Percentiles rank a stretch among this genome's conserved stretches.
These are phyloP conservation scores for Mormyrops boulengeri DNA, from an alignment of 2,797 vertebrate species.

Conservation along the genomic window DNA sequence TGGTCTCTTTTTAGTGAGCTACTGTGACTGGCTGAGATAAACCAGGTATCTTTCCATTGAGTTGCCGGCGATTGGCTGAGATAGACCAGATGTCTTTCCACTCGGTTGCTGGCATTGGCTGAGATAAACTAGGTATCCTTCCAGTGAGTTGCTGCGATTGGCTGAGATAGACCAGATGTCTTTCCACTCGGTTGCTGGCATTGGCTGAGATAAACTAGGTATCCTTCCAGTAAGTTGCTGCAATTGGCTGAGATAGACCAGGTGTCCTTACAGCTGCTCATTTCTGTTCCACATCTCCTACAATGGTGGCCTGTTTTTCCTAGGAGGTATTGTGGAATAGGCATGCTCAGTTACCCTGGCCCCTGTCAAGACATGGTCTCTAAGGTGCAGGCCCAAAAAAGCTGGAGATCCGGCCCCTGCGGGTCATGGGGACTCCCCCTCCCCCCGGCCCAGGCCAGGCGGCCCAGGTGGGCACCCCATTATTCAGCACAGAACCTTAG, in stretches of 20 bases:
- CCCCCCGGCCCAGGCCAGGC: constrained; percentile 33
- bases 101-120: background rate
- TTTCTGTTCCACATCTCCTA: background rate
- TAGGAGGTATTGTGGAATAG: background rate
- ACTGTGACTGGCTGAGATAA: background rate
- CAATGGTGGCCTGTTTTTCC: background rate
- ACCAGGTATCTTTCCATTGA: background rate
- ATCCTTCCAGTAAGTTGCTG: background rate
- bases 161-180: background rate
- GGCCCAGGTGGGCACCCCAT: constrained; percentile 35
- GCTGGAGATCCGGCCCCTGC: background rate
- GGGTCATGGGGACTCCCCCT: constrained; percentile 46
- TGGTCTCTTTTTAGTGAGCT: background rate
- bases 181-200: background rate
- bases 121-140: background rate
- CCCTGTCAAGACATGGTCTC: background rate
- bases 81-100: background rate
- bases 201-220: background rate
- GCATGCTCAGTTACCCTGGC: background rate
- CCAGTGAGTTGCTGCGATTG: background rate
- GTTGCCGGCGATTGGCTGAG: background rate
- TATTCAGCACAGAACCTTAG: constrained; percentile 40
- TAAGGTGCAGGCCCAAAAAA: background rate
- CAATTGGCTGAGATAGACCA: background rate
- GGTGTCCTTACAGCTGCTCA: background rate